Conservation (phyloP, 2,797 vertebrate species). For the Sarcophilus harrisii region DNA sequence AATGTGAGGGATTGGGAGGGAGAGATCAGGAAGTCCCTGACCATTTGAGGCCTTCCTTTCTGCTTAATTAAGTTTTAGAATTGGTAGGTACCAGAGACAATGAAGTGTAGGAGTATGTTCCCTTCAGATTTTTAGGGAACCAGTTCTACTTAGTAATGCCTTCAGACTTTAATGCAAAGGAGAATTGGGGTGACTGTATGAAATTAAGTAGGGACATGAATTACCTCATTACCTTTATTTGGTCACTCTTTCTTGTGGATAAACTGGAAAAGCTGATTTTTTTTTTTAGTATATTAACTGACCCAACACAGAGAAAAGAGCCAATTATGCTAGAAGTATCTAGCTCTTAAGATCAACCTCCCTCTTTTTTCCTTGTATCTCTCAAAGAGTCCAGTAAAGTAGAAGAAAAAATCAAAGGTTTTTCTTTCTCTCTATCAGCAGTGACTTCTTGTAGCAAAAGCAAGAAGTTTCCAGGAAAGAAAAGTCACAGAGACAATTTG, state of each 20-base stretch:
- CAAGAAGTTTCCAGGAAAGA: background rate
- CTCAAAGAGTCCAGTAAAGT: background rate
- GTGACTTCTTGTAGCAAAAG: background rate
- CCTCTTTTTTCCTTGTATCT: background rate
- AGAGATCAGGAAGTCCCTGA: background rate
- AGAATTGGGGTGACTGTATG: background rate
- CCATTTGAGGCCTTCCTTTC: background rate
- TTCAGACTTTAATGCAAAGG: background rate
- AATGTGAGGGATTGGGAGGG: background rate
- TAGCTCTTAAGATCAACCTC: background rate
- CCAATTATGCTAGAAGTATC: background rate
- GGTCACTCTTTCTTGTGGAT: background rate
- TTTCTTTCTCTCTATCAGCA: background rate
- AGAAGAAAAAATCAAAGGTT: background rate
- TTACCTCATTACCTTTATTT: background rate
- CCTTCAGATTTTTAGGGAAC: background rate
- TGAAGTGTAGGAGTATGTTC: background rate
- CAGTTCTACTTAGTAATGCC: background rate
- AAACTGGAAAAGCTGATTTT: background rate
- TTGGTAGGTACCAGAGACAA: background rate
- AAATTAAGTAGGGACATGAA: background rate
- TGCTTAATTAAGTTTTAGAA: background rate
- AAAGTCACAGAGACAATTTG: background rate
- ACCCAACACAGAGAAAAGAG: background rate
- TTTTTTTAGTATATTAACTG: background rate